Conservation (phyloP, 2,888 invertebrate species). For the Tenthredo amoena region DNA sequence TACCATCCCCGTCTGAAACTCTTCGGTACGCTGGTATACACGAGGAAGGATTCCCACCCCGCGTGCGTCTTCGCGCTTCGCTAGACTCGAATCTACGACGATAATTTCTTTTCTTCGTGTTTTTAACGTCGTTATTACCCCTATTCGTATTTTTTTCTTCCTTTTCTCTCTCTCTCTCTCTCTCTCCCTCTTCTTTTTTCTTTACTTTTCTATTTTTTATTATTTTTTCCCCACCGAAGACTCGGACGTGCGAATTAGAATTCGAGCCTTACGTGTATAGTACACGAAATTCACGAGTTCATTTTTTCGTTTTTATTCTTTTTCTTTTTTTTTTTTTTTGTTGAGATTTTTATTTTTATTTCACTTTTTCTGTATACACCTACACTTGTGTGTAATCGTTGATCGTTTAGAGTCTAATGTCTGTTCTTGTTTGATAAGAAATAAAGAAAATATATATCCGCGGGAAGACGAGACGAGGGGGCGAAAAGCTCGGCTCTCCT, state of each 20-base stretch:
- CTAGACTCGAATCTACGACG: conserved; percentile 4
- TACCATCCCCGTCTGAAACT: conserved; percentile 56
- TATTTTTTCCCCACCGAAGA: background rate
- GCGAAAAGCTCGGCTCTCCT: background rate
- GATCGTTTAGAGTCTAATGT: conserved; percentile 4
- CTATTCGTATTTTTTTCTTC: background rate
- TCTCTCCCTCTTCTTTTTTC: background rate
- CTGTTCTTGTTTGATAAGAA: conserved; percentile 21
- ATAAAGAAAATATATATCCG: conserved; percentile 8
- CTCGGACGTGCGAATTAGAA: no score
- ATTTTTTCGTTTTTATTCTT: background rate
- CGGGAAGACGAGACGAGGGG: background rate
- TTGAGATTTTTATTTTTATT: background rate
- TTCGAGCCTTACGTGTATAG: no score
- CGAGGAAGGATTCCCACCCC: background rate
- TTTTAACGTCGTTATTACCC: conserved; percentile 16
- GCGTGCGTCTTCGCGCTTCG: background rate
- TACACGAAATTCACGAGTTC: no score
- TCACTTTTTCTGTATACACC: background rate
- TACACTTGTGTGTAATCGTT: conserved; percentile 4
- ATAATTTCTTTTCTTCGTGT: conserved; percentile 23
- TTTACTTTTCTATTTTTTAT: background rate
- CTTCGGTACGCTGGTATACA: background rate
- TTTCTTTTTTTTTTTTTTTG: background rate
- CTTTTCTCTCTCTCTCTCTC: background rate